Conservation (phyloP, 2,113 vertebrate genomes). For the Microtus oregoni region DNA sequence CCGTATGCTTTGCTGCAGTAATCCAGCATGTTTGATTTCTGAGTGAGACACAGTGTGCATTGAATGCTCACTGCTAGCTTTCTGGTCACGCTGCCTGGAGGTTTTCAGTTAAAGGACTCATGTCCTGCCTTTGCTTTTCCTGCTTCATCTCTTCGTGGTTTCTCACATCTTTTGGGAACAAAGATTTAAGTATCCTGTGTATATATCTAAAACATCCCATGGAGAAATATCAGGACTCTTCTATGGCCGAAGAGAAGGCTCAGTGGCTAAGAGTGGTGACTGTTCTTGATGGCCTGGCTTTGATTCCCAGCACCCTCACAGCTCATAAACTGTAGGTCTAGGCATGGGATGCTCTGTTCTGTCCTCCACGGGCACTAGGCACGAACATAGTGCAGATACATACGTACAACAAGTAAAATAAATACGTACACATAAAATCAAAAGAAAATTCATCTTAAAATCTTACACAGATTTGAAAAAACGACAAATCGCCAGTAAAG, state of each 20-base stretch:
- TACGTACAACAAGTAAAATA: neutral
- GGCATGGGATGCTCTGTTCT: neutral
- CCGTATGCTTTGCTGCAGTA: neutral
- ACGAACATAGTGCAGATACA: fast-evolving
- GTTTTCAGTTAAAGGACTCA: conserved; percentile 47
- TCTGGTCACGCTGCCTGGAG: conserved; percentile 8
- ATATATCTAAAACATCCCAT: neutral
- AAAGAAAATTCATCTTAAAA: neutral
- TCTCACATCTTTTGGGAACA: neutral
- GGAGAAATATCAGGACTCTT: neutral
- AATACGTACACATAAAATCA: neutral
- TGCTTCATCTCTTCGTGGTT: conserved; percentile 10
- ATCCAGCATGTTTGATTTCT: conserved; percentile 1
- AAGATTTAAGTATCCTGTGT: neutral
- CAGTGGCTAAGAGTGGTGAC: too few relatives aligned
- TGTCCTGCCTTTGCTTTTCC: neutral
- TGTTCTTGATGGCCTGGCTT: neutral
- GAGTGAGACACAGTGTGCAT: neutral
- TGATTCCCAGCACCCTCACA: neutral
- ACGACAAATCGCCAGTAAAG: neutral
- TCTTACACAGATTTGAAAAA: neutral
- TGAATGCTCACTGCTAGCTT: neutral
- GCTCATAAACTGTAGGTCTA: neutral
- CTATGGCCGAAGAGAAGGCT: neutral
- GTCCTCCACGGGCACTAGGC: neutral